phyloP scores from a whole-genome alignment of 1,140 invertebrate species.

The Chymomyza costata region DNA sequence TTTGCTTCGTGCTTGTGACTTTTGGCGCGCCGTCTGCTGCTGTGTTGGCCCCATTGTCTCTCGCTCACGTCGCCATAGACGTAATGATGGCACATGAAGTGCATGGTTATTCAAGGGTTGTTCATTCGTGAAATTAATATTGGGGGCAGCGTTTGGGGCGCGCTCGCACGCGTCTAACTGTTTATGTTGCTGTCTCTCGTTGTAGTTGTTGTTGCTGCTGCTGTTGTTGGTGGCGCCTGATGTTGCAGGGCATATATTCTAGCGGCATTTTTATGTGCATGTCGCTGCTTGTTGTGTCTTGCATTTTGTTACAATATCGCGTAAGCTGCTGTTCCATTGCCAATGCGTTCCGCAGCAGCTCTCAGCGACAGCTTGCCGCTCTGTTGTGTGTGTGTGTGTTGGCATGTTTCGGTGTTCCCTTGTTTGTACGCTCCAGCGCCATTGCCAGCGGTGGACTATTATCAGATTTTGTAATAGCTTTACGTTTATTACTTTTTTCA shows the following conservation, averaged over 20 bases:
- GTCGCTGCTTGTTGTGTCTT: conserved; percentile 2
- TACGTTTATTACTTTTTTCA: conserved; percentile 71
- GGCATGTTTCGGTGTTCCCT: conserved; percentile 46
- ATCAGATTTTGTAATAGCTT: conserved; percentile 74
- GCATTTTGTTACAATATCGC: conserved; percentile 42
- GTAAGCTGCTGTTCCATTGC: conserved; percentile 49
- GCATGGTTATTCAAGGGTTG: conserved; percentile 73
- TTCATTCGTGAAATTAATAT: conserved; percentile 75
- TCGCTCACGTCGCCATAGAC: conserved; percentile 40
- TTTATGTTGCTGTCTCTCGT: conserved; percentile 54
- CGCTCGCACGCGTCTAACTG: conserved; percentile 57
- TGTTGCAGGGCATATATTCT: conserved; percentile 2
- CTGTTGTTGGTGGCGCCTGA: conserved; percentile 28
- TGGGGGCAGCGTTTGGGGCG: conserved; percentile 47
- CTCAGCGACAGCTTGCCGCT: conserved; percentile 4
- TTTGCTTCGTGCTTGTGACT: not conserved
- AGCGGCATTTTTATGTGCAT: not conserved
- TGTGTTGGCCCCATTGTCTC: not conserved
- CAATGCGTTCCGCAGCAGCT: conserved; percentile 34
- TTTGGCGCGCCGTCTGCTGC: conserved; percentile 3
- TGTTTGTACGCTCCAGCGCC: conserved; percentile 52
- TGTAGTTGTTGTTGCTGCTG: conserved; percentile 32
- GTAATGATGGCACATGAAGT: conserved; percentile 66
- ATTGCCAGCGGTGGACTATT: conserved; percentile 66
- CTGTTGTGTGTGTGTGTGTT: conserved; percentile 2